Evolutionary conservation across 2,888 invertebrate genomes (phyloP), one percentile per base, ranked within the genome.

Genomic region (Cantharis nigra): DNA sequence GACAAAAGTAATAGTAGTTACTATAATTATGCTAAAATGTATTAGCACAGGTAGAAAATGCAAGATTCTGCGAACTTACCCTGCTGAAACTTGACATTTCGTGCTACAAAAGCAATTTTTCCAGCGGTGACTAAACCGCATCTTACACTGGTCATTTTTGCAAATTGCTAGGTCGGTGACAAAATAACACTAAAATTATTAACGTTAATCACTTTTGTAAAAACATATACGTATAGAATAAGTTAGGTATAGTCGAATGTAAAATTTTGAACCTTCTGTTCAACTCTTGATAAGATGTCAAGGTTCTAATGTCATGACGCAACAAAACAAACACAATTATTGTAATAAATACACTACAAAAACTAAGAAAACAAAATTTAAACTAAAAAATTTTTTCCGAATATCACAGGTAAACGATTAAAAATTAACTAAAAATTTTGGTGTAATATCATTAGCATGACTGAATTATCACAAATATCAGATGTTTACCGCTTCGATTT

Each of bases 121-220:
- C 88, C 88, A 79, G 88, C 89, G 75, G 87, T 86, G 76, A 86
- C 84, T 74, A 89, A 83, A 79, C 88, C 87, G 85, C 88, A 89
- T 81, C 89, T 85, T 69, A 89, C 89, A 85, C 88, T 87, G 79
- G 86, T 86, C 89, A 88, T 89, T 79, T 75, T 85, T 78, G 71
- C 65, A 23, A 63, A 69, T 69, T 30, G 30, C 30, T 20, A 30
- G 69, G 64, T 63, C 71, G 69, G 71, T 75, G 70, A 63, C 28
- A 69, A 65, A 78, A 69, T 69, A 69, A 33, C 69, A 69, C 74
- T 62, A 28, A 23, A 49, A 69, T 70, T 69, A 69, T 28, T 64
- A 70, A 70, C 65, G n/a, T 65, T 71, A 20, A 71, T 72, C 70
- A 76, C 70, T 71, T 33, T 23, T 33, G 69, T 18, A 63, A 64